phyloP scores from a whole-genome alignment of 2,888 invertebrate genomes.

The Pherbina coryleti region DNA sequence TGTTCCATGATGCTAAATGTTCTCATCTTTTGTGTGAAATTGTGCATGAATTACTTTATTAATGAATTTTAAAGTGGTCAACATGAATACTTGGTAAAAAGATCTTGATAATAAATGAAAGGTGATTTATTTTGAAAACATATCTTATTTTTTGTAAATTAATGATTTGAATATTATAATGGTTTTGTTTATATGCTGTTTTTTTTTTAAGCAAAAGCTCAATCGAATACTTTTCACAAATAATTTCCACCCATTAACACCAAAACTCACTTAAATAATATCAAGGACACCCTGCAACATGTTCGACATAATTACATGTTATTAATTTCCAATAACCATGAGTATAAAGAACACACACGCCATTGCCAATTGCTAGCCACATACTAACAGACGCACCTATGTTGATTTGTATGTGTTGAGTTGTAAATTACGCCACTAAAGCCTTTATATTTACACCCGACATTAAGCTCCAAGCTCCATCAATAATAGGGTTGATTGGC shows the following conservation, averaged over 20 bases:
- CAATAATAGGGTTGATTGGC: conserved; percentile 25
- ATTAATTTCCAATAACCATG: conserved; percentile 32
- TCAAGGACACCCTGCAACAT: background rate
- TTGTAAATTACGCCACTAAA: conserved; percentile 42
- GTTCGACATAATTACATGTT: background rate
- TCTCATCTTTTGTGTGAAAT: conserved; percentile 15
- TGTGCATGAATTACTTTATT: background rate
- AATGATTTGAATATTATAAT: background rate
- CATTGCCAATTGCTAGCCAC: background rate
- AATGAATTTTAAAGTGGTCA: background rate
- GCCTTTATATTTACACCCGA: background rate
- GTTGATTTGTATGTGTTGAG: conserved; percentile 29
- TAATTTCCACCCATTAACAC: conserved; percentile 4
- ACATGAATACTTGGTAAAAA: background rate
- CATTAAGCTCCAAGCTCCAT: background rate
- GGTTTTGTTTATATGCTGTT: background rate
- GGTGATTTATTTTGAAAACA: background rate
- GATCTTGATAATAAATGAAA: background rate
- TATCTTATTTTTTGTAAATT: background rate
- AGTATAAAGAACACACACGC: background rate
- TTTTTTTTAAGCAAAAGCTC: background rate
- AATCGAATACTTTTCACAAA: background rate
- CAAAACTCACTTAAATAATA: conserved; percentile 18
- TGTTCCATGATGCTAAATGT: conserved; percentile 18
- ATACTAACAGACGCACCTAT: background rate